Evolutionary conservation across 2,113 vertebrate genomes (phyloP).

Genomic region (Anolis carolinensis): DNA sequence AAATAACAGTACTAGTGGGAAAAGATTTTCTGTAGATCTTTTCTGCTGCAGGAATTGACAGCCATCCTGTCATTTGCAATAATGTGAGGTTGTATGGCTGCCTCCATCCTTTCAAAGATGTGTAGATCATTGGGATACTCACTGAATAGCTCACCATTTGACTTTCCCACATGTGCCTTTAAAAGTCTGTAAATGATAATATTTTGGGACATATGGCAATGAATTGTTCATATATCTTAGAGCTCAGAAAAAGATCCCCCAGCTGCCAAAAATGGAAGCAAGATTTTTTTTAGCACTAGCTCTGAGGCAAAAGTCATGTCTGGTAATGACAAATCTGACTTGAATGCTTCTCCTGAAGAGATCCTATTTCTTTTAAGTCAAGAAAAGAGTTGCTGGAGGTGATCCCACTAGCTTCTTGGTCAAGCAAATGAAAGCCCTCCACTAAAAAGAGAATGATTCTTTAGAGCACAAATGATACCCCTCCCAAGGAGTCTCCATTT

Average conservation of each 20-base stretch:
- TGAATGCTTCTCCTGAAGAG: not conserved
- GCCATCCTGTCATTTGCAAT: not conserved
- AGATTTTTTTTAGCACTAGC: not conserved
- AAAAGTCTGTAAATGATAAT: not conserved
- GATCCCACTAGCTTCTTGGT: not conserved
- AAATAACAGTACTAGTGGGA: too few relatives aligned
- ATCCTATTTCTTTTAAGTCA: constrained; percentile 2
- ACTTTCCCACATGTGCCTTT: not conserved
- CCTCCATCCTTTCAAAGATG: not conserved
- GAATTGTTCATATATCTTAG: not conserved
- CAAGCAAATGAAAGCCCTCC: not conserved
- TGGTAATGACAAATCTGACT: not conserved
- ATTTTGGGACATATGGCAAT: not conserved
- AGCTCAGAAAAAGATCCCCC: not conserved
- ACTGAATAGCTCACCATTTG: not conserved
- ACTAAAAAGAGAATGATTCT: not conserved
- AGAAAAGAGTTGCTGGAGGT: not conserved
- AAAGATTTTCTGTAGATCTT: not conserved
- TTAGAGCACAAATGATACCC: not conserved
- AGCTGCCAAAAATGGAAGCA: constrained; percentile 4
- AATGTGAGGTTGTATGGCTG: not conserved
- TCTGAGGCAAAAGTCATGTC: not conserved
- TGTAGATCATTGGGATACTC: not conserved
- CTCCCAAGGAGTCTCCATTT: not conserved
- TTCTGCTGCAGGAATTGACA: not conserved